Evolutionary conservation across 1,140 invertebrate genomes (phyloP).

Genomic region (Papilio xuthus): DNA sequence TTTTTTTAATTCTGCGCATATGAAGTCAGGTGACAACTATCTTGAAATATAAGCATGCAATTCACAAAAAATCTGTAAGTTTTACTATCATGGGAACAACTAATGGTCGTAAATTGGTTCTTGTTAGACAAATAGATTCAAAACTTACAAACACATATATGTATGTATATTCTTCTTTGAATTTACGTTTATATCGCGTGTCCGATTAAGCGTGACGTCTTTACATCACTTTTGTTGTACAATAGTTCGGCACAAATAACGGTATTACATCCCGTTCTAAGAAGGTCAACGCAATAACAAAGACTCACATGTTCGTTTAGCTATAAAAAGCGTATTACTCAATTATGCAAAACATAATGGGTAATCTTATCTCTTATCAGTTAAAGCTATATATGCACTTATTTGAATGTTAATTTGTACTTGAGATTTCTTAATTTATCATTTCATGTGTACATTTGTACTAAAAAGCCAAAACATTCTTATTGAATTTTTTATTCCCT

Average conservation of each 20-base stretch:
- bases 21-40: too few species aligned
- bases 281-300: constrained; percentile 12
- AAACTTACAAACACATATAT: neutral
- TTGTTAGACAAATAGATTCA: neutral
- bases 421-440: neutral
- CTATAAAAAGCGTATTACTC: constrained; percentile 9
- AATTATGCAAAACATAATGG: constrained; percentile 8
- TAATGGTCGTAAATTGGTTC: neutral
- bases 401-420: neutral
- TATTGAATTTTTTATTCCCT: neutral
- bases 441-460: neutral
- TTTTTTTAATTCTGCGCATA: too few species aligned
- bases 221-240: constrained; percentile 13
- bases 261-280: neutral
- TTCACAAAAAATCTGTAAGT: neutral
- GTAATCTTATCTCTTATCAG: constrained; percentile 17
- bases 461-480: neutral
- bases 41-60: neutral
- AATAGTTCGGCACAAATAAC: constrained; percentile 14
- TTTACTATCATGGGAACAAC: neutral
- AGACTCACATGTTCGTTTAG: neutral
- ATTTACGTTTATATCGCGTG: neutral
- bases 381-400: neutral
- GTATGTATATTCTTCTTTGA: neutral
- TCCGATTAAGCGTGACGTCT: neutral